phyloP scores from a whole-genome alignment of 1,140 invertebrate genomes.

The Belonocnema kinseyi region DNA sequence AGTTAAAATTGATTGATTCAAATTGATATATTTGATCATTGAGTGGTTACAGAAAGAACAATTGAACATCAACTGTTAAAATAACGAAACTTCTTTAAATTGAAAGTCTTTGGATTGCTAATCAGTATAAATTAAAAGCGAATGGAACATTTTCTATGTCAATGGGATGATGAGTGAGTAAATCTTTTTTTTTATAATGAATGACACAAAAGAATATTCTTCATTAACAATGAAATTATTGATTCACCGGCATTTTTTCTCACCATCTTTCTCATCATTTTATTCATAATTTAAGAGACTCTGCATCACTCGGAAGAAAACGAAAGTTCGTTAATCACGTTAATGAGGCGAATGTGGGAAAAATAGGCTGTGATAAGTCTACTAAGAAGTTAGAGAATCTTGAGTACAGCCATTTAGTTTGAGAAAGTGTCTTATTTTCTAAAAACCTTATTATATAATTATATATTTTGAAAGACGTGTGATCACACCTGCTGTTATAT shows the following conservation, averaged over 20 bases:
- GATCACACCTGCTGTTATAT: not conserved
- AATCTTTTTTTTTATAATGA: too few relatives aligned
- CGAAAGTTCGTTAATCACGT: slow-evolving; percentile 24
- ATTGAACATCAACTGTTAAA: too few relatives aligned
- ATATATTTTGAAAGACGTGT: not conserved
- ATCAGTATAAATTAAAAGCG: too few relatives aligned
- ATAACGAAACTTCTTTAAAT: too few relatives aligned
- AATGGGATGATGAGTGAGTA: too few relatives aligned
- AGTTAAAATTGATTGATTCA: too few relatives aligned
- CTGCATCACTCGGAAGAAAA: not conserved
- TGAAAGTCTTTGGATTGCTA: too few relatives aligned
- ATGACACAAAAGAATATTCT: not conserved
- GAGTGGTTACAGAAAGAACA: too few relatives aligned
- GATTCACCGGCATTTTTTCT: not conserved
- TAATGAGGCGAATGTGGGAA: slow-evolving; percentile 25
- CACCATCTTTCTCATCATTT: not conserved
- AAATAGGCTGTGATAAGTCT: slow-evolving; percentile 17
- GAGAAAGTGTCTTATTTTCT: slow-evolving; percentile 10
- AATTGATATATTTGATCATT: too few relatives aligned
- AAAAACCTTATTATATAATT: not conserved
- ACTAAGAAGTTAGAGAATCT: not conserved
- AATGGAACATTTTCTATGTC: too few relatives aligned
- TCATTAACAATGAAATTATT: not conserved
- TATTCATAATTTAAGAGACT: not conserved
- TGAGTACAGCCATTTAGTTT: not conserved